phyloP scores from a whole-genome alignment of 2,113 vertebrate species.

The Coracopsis vasa region DNA sequence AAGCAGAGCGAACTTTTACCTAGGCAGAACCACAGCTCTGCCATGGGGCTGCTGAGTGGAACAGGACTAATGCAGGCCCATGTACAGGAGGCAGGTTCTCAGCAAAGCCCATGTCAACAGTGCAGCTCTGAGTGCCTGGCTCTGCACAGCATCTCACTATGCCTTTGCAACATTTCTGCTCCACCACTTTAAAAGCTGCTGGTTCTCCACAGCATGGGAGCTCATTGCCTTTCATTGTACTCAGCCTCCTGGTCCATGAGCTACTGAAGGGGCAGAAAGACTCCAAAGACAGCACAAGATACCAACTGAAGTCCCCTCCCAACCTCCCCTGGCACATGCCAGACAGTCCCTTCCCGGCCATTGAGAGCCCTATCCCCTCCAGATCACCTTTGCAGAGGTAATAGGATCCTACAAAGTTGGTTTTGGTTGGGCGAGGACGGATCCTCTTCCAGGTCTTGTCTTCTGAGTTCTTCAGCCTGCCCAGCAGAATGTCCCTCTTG shows the following conservation, averaged over 20 bases:
- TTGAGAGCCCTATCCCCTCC: neutral
- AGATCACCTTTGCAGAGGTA: slow-evolving; percentile 89
- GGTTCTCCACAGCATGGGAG: neutral
- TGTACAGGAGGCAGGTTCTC: neutral
- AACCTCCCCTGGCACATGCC: neutral
- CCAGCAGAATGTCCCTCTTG: slow-evolving; percentile 83
- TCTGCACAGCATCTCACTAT: neutral
- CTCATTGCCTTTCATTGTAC: neutral
- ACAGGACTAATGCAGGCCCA: neutral
- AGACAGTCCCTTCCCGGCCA: neutral
- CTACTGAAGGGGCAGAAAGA: neutral
- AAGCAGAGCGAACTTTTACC: neutral
- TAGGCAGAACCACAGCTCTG: neutral
- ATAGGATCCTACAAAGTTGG: slow-evolving; percentile 85
- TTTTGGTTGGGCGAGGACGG: slow-evolving; percentile 81
- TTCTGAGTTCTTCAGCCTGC: slow-evolving; percentile 74
- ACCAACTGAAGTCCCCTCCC: neutral
- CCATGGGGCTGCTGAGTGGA: neutral
- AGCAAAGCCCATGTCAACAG: neutral
- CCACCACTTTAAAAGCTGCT: neutral
- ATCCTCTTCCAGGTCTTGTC: slow-evolving; percentile 92
- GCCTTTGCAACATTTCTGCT: neutral
- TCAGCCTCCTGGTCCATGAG: neutral
- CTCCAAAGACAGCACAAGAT: neutral
- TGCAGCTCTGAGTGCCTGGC: neutral